Percentiles rank a stretch among this genome's conserved stretches.
Conservation (phyloP, 1,140 invertebrate genomes). For the Orius insidiosus region DNA sequence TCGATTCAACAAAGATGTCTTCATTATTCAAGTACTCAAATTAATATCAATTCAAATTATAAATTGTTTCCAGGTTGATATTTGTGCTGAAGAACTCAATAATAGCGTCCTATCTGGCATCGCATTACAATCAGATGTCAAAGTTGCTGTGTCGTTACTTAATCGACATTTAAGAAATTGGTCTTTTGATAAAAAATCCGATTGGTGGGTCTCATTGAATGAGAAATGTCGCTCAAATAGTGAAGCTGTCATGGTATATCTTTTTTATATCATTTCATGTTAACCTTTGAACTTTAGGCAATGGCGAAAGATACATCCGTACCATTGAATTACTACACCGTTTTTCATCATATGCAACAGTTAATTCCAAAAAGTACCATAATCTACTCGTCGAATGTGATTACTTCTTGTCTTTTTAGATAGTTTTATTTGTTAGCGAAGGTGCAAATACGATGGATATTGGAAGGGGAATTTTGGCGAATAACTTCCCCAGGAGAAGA, state of each 20-base stretch:
- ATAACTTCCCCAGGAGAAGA: conserved; percentile 64
- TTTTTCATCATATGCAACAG: conserved; percentile 63
- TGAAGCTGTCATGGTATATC: conserved; percentile 31
- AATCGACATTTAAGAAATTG: conserved; percentile 25
- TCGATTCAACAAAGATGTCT: conserved; percentile 61
- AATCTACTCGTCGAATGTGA: no score
- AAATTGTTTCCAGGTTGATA: conserved; percentile 50
- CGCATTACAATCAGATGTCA: conserved; percentile 64
- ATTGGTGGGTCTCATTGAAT: conserved; percentile 40
- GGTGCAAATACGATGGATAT: conserved; percentile 99
- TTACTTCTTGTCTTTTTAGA: no score
- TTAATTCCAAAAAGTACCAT: conserved; percentile 43
- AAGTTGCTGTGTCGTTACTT: conserved; percentile 46
- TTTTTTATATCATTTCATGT: no score
- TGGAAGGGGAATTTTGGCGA: conserved; percentile 71
- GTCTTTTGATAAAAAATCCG: conserved; percentile 26
- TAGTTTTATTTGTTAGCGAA: conserved; percentile 87
- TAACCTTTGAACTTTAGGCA: conserved; percentile 26
- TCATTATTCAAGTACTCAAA: conserved; percentile 72
- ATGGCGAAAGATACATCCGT: conserved; percentile 43
- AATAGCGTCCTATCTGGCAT: conserved; percentile 63
- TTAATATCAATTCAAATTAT: background rate
- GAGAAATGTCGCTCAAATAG: conserved; percentile 37
- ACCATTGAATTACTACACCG: conserved; percentile 86
- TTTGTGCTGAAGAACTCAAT: conserved; percentile 77